These are phyloP conservation scores for Idaea biselata DNA, from an alignment of 2,888 invertebrate species.

Conservation along the genomic window DNA sequence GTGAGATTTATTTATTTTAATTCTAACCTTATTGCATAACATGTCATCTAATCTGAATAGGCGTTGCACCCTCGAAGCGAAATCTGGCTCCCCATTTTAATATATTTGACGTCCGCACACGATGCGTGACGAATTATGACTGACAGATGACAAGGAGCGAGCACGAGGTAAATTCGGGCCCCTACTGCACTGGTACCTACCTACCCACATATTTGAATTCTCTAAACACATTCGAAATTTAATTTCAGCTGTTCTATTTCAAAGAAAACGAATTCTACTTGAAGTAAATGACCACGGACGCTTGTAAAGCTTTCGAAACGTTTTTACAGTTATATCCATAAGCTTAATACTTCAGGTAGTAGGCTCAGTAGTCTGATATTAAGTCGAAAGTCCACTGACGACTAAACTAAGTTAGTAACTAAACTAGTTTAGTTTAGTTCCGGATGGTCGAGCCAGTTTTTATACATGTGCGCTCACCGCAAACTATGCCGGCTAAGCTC, in stretches of 20 bases:
- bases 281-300: too few species aligned
- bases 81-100: slow-evolving; percentile 47
- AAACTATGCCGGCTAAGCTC: too few species aligned
- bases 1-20: neutral
- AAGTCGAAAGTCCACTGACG: too few species aligned
- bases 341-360: too few species aligned
- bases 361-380: too few species aligned
- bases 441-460: too few species aligned
- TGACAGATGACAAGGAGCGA: slow-evolving; percentile 54
- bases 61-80: slow-evolving; percentile 49
- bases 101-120: slow-evolving; percentile 53
- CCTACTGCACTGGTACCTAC: slow-evolving; percentile 28
- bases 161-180: slow-evolving; percentile 46
- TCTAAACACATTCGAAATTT: neutral
- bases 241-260: neutral
- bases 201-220: neutral
- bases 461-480: too few species aligned
- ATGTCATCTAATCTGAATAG: slow-evolving; percentile 33
- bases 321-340: too few species aligned
- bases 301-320: too few species aligned
- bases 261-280: too few species aligned
- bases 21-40: slow-evolving; percentile 33
- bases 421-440: too few species aligned
- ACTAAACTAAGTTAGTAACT: too few species aligned
- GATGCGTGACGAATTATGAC: slow-evolving; percentile 70